Conservation (phyloP, 2,888 invertebrate species). For the Drosophila recens region DNA sequence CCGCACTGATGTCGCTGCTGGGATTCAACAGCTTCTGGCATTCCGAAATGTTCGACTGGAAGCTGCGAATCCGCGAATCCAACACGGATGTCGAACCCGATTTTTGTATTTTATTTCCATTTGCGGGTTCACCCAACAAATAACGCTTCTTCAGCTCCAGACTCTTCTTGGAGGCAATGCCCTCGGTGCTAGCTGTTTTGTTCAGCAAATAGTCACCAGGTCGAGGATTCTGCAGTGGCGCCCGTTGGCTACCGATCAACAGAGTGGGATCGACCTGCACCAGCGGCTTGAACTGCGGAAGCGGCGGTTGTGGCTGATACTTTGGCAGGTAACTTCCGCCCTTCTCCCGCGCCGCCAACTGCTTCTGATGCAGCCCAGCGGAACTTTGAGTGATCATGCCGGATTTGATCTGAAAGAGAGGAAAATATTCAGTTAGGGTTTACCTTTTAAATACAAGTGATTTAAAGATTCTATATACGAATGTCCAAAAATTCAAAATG, state of each 20-base stretch:
- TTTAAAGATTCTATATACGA: background rate
- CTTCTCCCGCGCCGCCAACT: conserved; percentile 65
- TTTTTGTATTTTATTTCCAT: conserved; percentile 90
- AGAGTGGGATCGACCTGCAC: conserved; percentile 85
- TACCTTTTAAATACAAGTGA: too few species aligned
- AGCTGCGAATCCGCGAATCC: conserved; percentile 93
- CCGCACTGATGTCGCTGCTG: conserved; percentile 89
- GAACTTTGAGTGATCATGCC: conserved; percentile 76
- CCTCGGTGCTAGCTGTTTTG: conserved; percentile 94
- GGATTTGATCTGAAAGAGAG: conserved; percentile 80
- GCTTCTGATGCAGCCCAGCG: conserved; percentile 65
- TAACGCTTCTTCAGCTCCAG: conserved; percentile 94
- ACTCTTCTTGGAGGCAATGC: conserved; percentile 94
- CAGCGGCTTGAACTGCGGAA: conserved; percentile 85
- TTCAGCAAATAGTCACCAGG: conserved; percentile 92
- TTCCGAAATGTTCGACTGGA: conserved; percentile 94
- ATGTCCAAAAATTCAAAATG: too few species aligned
- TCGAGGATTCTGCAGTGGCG: conserved; percentile 87
- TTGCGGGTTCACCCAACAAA: conserved; percentile 90
- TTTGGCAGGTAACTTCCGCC: conserved; percentile 81
- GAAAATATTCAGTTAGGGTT: background rate
- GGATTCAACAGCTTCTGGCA: conserved; percentile 94
- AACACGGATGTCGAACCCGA: conserved; percentile 93
- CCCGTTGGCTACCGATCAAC: conserved; percentile 81
- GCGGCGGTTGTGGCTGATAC: conserved; percentile 77